Evolutionary conservation across 2,888 invertebrate genomes (phyloP).

Genomic region (Leptarthrus brevirostris): DNA sequence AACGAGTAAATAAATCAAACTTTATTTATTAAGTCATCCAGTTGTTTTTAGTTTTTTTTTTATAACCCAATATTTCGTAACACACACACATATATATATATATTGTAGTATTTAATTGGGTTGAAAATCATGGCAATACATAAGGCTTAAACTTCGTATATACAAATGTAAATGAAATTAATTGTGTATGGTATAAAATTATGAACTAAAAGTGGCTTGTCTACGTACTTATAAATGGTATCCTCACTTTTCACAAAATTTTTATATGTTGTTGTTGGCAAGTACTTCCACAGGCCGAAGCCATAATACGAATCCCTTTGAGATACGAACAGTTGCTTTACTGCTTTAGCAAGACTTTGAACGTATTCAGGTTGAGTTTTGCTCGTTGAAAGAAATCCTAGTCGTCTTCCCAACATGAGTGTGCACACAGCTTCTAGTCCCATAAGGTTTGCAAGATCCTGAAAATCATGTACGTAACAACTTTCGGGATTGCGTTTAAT

Average conservation of each 20-base stretch:
- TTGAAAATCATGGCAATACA: no score
- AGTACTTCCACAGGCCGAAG: slow-evolving; percentile 83
- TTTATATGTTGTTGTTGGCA: slow-evolving; percentile 78
- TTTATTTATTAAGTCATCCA: no score
- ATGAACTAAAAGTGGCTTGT: no score
- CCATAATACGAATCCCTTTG: slow-evolving; percentile 86
- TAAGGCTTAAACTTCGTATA: no score
- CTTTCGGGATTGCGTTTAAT: slow-evolving; percentile 69
- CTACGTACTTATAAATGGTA: slow-evolving; percentile 80
- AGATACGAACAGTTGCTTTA: slow-evolving; percentile 81
- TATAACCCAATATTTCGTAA: no score
- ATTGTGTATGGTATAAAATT: no score
- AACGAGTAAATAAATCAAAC: no score
- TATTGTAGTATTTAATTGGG: no score
- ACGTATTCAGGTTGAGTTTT: slow-evolving; percentile 71
- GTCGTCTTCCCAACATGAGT: slow-evolving; percentile 80
- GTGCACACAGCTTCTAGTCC: slow-evolving; percentile 86
- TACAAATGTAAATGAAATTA: no score
- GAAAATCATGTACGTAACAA: slow-evolving; percentile 73
- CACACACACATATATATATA: no score
- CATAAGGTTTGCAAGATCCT: slow-evolving; percentile 80
- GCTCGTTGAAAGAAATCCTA: slow-evolving; percentile 75
- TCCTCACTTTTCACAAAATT: slow-evolving; percentile 81
- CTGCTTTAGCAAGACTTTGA: slow-evolving; percentile 76
- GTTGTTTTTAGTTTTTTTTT: no score